Evolutionary conservation across 2,113 vertebrate genomes (phyloP), one percentile per base, ranked within the genome.

Genomic region (Phalacrocorax aristotelis): DNA sequence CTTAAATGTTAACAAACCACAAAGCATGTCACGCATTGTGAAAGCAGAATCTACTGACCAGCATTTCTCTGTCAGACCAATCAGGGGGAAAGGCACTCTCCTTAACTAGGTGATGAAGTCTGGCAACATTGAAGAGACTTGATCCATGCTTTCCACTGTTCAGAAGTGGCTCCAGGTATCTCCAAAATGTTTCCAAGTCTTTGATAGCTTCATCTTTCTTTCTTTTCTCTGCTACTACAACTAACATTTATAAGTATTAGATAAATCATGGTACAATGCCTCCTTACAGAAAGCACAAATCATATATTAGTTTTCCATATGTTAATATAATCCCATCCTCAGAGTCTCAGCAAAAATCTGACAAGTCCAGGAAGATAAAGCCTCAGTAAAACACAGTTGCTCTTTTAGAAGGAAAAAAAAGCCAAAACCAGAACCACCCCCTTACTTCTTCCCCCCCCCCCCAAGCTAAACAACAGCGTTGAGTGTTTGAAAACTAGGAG

Each of bases 181-280:
- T 98, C 99, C 99, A 99, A 97, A 99, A 99, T 10, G 68, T 80
- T 74, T 98, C 96, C 94, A 99, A 95, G 20, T 98, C 93, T 93
- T 97, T 98, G 13, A 40, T 23, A 55, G 92, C 83, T 40, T 94
- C 89, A 75, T 97, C 66, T 65, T 85, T 97, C 76, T 93, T 98
- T 94, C 57, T 57, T 44, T 89, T 97, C 92, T 98, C 97, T 57
- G 94, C 94, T 94, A 98, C 97, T 91, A 83, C 21, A 66, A 88
- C 97, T 98, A 89, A 94, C 94, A 85, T 51, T 55, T 20, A 7
- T 13, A 55, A 83, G 11, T 38, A 70, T 91, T 82, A 75, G 29
- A 62, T 38, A 91, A 86, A 89, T 42, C 51, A 81, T 42, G 2
- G 8, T 38, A 89, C 8, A 70, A 60, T 9, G 6, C 21, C 36